Percentiles rank a stretch among this genome's conserved stretches.
Evolutionary conservation across 2,888 invertebrate species (phyloP).

Genomic region (Caenorhabditis sp.): DNA sequence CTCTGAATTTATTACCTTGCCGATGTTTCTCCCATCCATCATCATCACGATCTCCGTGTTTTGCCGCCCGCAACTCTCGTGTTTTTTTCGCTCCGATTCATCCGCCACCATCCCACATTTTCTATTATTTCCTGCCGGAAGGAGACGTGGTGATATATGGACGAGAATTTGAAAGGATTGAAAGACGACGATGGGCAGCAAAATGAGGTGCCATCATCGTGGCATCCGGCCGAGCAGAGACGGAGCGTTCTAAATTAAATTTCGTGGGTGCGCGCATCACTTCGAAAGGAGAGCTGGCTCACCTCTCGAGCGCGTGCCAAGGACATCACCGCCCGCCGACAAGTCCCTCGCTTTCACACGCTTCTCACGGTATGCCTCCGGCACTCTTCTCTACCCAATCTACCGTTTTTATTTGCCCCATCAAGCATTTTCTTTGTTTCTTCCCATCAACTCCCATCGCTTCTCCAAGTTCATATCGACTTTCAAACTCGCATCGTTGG

Average conservation of each 20-base stretch:
- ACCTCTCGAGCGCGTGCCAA: constrained; percentile 35
- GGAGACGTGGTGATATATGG: constrained; percentile 43
- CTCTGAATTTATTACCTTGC: constrained; percentile 45
- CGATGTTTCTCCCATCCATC: constrained; percentile 55
- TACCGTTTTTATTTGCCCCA: constrained; percentile 16
- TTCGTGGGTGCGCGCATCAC: constrained; percentile 57
- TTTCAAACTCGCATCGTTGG: constrained; percentile 18
- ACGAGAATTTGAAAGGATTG: constrained; percentile 32
- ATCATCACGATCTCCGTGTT: constrained; percentile 59
- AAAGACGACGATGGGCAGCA: constrained; percentile 35
- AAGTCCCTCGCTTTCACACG: constrained; percentile 55
- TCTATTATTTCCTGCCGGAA: constrained; percentile 21
- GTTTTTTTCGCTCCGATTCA: constrained; percentile 17
- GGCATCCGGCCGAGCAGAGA: constrained; percentile 49
- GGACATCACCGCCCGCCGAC: constrained; percentile 42
- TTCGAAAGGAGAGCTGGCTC: constrained; percentile 35
- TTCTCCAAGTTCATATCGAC: background rate
- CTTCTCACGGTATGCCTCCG: constrained; percentile 52
- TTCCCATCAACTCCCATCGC: too few relatives aligned
- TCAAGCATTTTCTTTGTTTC: background rate
- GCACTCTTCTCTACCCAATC: constrained; percentile 2
- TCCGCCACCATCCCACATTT: background rate
- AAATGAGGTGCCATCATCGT: constrained; percentile 59
- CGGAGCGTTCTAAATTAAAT: constrained; percentile 62
- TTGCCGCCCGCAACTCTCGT: constrained; percentile 34